Evolutionary conservation across 2,797 vertebrate species (phyloP), one percentile per base, ranked within the genome.

Genomic region (Threskiornis aethiopicus): DNA sequence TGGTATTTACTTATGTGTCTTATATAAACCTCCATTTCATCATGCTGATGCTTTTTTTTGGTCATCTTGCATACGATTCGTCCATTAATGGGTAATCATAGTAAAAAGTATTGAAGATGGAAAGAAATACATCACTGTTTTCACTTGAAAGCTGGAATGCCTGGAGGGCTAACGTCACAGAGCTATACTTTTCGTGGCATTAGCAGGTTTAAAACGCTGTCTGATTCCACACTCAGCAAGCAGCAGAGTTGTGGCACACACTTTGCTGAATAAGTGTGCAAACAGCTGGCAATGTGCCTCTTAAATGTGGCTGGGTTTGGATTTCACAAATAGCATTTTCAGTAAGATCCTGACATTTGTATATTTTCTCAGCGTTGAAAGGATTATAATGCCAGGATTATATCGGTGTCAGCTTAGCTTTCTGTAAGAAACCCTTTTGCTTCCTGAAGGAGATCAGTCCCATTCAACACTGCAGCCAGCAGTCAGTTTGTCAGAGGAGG

Each of bases 81-180:
- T 66, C 58, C 18, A 7, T 65, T 93, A 84, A n/a, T 59, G 64
- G 54, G 16, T 90, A 77, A 66, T 59, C 59, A 22, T 66, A 76
- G 46, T 84, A 49, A 59, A 80, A 83, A 65, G 15, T 96, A 96
- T 96, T 95, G 95, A 93, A 87, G 94, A 97, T 97, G 95, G 96
- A 97, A 97, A 96, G 94, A 96, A 94, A 89, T 81, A 62, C 90
- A 96, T 97, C 91, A 76, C 83, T 59, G 52, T 79, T 73, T 66
- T 95, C 93, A 66, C 83, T 94, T 87, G 77, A 59, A 86, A 94
- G 96, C 94, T 87, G 91, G 49, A 92, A 41, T 92, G 95, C 92
- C 95, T 80, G 84, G 75, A 83, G 95, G 93, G 88, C 81, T 26
- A n/a, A 46, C 8, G 15, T 95, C 94, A 90, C 89, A 80, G 64